Base-by-base conservation (phyloP, 2,888 invertebrate species). In the Pristionchus maxplancki region DNA sequence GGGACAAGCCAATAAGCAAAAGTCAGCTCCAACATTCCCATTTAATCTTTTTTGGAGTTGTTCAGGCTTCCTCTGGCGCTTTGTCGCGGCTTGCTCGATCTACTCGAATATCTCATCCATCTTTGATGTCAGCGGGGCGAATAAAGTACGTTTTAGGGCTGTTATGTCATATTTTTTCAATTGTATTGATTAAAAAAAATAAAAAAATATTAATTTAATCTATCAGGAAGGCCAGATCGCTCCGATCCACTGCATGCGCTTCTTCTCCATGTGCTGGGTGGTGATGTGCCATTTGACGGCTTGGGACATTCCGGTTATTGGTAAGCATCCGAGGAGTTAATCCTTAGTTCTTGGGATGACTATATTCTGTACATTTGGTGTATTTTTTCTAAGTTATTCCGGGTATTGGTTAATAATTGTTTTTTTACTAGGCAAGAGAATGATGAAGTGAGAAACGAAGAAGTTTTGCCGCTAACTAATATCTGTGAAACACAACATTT, bases 211-310 rank as follows among this genome's bases (percentile, higher is more conserved):
- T 78, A 31, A 3, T 2, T 1, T 28, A 50, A 53, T 58, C 40
- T 28, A 20, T 48, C 37, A 86, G 86, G 87, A 37, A 48, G 87
- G 87, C 40, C 87, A 87, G 40, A 87, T 87, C 78, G 71, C 24
- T 50, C 87, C 87, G 34, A 50, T 87, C 20, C 87, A 87, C 78
- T 87, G 87, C 62, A 78, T 87, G 15, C 87, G 87, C 9, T 74
- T 78, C 74, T 53, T 87, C 40, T 87, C 87, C 0, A 87, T 87
- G 71, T 24, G 34, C 17, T 87, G 87, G 87, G 78, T 87, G 13
- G 53, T 78, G 20, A 74, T 87, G 50, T 48, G 87, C 20, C 87
- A 87, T 53, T 24, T 74, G 48, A 31, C 44, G 8, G 67, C 34
- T 9, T 58, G 34, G 48, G 37, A 40, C 8, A 74, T 74, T 40